A percentile compares a stretch with the other conserved stretches of the same genome.
Evolutionary conservation across 2,888 invertebrate genomes (phyloP).

Genomic region (Tipula helvola): DNA sequence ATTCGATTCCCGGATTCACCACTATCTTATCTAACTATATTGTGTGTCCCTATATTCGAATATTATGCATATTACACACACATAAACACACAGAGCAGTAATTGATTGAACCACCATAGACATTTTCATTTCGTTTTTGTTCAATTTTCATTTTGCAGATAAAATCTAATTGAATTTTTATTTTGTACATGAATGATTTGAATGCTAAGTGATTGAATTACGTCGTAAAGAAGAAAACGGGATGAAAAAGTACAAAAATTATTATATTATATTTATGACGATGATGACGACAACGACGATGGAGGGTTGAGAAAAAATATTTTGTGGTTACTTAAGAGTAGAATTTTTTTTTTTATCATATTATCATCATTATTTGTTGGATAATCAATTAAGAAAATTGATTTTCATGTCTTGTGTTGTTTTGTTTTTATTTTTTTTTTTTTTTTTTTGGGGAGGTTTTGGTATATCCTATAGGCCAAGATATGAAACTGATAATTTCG

Average conservation of each 20-base stretch:
- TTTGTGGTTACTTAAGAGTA: background rate
- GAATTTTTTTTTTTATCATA: background rate
- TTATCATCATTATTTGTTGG: slow-evolving; percentile 4
- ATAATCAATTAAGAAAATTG: slow-evolving; percentile 4
- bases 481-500: background rate
- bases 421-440: background rate
- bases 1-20: background rate
- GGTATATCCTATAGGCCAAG: background rate
- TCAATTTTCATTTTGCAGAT: background rate
- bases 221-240: background rate
- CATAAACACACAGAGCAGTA: background rate
- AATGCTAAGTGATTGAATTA: slow-evolving; percentile 4
- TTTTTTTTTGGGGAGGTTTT: background rate
- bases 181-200: background rate
- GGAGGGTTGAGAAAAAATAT: background rate
- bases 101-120: background rate
- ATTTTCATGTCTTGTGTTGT: background rate
- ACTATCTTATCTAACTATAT: background rate
- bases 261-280: background rate
- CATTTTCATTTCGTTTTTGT: background rate
- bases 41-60: background rate
- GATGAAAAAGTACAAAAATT: background rate
- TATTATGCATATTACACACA: background rate
- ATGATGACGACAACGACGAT: background rate
- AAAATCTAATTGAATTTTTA: slow-evolving; percentile 1